Percentiles rank a stretch among this genome's conserved stretches.
Conservation (phyloP, 2,113 vertebrate species). For the Amblyopsis rosae region DNA sequence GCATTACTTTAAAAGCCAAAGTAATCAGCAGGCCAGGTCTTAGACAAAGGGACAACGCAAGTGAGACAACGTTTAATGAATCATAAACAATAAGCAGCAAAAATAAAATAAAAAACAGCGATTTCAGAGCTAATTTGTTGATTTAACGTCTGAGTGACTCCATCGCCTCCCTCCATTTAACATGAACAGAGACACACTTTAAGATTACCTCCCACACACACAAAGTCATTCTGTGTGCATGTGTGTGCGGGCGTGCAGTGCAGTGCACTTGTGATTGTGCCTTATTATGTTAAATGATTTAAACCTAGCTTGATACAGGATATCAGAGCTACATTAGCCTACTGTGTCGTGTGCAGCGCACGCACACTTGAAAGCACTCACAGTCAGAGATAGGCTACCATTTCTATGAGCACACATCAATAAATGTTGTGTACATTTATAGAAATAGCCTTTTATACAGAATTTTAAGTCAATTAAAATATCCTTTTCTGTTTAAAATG, state of each 20-base stretch:
- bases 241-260: slow-evolving; percentile 7
- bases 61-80: slow-evolving; percentile 58
- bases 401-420: slow-evolving; percentile 1
- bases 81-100: slow-evolving; percentile 75
- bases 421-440: too few relatives aligned
- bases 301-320: slow-evolving; percentile 36
- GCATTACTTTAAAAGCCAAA: slow-evolving; percentile 41
- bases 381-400: slow-evolving; percentile 14
- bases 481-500: too few relatives aligned
- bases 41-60: slow-evolving; percentile 45
- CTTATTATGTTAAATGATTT: slow-evolving; percentile 44
- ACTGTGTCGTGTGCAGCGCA: slow-evolving; percentile 30
- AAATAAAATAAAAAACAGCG: slow-evolving; percentile 64
- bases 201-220: slow-evolving; percentile 28
- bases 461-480: too few relatives aligned
- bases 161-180: slow-evolving; percentile 63
- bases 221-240: not conserved
- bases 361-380: slow-evolving; percentile 18
- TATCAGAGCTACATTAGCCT: slow-evolving; percentile 15
- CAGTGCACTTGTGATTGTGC: not conserved
- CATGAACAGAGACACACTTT: slow-evolving; percentile 53
- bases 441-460: slow-evolving; percentile 18
- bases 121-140: slow-evolving; percentile 77
- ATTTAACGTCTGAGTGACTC: slow-evolving; percentile 74
- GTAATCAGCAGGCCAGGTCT: slow-evolving; percentile 51